Base-by-base conservation (phyloP, 2,113 vertebrate species). In the Accipiter virgatus region DNA sequence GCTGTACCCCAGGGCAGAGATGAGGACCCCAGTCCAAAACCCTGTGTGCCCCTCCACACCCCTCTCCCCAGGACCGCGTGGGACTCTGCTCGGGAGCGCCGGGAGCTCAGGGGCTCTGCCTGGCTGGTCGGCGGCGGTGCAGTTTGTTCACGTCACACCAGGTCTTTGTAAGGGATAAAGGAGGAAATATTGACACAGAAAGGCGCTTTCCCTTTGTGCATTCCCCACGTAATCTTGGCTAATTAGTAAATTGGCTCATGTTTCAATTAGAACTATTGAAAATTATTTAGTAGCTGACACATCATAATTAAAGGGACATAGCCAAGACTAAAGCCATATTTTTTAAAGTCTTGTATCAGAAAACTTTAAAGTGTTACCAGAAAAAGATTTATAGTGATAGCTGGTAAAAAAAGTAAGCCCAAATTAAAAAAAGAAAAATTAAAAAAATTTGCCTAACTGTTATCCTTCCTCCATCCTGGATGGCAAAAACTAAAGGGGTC, bases 181-280 rank as follows among this genome's bases (percentile, higher is more conserved):
- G 50, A 95, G 73, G 63, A 95, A 96, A 92, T 81, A 94, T 3
- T 83, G 95, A 95, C 81, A 78, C 25, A 91, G 81, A 71, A 93
- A 90, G 77, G 59, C 45, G 38, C 75, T 91, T 94, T 93, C 63
- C 55, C 63, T 94, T 95, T 94, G 91, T 93, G 80, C 77, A 81
- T 91, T 95, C 86, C 63, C 78, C 71, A 32, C 25, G 27, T 92
- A 96, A 93, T 92, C 83, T 91, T 77, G 84, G 77, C 63, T 96
- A 95, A 97, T 97, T 96, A 96, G 90, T 83, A 89, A 97, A 94
- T 40, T 95, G 95, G 73, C 91, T 94, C 61, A 81, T 85, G 90
- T 94, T 93, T 92, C 94, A 95, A 95, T 96, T 93, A 96, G 80
- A 80, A 62, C 91, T 93, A 95, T 91, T 92, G 94, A 83, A 97